Percentiles rank a stretch among this genome's conserved stretches.
Evolutionary conservation across 2,888 invertebrate genomes (phyloP).

Genomic region (Archips crataeganus): DNA sequence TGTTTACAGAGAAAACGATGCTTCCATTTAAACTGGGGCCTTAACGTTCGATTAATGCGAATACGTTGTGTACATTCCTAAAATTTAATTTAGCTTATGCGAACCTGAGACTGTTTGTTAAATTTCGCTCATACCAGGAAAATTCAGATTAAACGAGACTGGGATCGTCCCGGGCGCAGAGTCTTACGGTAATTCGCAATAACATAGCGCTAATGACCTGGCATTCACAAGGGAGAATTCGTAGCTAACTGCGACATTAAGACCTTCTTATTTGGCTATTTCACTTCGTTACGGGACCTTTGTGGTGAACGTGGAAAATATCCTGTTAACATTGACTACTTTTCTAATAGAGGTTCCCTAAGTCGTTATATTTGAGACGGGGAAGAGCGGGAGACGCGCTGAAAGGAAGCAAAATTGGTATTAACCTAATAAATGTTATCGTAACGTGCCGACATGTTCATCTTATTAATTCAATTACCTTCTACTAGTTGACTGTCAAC

Average conservation of each 20-base stretch:
- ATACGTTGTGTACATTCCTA: slow-evolving; percentile 56
- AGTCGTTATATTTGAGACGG: slow-evolving; percentile 1
- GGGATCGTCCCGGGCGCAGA: slow-evolving; percentile 56
- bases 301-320: slow-evolving; percentile 69
- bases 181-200: slow-evolving; percentile 77
- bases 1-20: slow-evolving; percentile 14
- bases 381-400: background rate
- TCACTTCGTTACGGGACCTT: slow-evolving; percentile 79
- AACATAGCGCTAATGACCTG: slow-evolving; percentile 81
- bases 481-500: background rate
- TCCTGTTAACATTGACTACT: slow-evolving; percentile 55
- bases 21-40: slow-evolving; percentile 10
- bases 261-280: slow-evolving; percentile 83
- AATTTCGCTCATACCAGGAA: slow-evolving; percentile 64
- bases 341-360: slow-evolving; percentile 26
- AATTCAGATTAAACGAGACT: slow-evolving; percentile 78
- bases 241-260: slow-evolving; percentile 81
- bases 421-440: slow-evolving; percentile 1
- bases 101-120: slow-evolving; percentile 55
- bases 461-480: background rate
- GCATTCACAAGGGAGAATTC: slow-evolving; percentile 81
- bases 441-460: slow-evolving; percentile 3
- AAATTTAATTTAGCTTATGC: slow-evolving; percentile 63
- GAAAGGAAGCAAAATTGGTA: background rate
- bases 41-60: slow-evolving; percentile 50